These are phyloP conservation scores for Chloebia gouldiae DNA, from an alignment of 2,113 vertebrate species.

Conservation along the genomic window DNA sequence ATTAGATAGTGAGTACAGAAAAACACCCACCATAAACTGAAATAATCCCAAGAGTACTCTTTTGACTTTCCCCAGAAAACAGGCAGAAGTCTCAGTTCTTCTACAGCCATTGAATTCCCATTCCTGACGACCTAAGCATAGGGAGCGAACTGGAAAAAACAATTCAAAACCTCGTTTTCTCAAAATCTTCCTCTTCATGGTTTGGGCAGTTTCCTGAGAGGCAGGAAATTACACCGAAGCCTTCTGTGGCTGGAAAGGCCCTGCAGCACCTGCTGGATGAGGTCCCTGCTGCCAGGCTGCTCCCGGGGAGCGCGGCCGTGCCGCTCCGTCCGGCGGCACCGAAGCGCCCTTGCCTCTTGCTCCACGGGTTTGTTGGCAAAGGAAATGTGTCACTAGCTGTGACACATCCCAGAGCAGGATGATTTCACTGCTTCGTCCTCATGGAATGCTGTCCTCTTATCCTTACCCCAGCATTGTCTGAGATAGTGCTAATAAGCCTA, in stretches of 20 bases:
- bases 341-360: neutral
- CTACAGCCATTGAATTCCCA: neutral
- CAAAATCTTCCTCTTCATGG: neutral
- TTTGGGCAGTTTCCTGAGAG: neutral
- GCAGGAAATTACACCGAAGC: neutral
- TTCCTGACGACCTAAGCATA: neutral
- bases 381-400: neutral
- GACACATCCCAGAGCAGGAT: neutral
- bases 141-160: neutral
- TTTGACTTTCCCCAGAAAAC: neutral
- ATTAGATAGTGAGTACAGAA: neutral
- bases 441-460: neutral
- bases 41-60: neutral
- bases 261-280: neutral
- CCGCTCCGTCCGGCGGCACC: neutral
- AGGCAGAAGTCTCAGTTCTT: neutral
- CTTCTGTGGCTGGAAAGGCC: neutral
- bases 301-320: no score
- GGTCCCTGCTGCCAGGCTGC: neutral
- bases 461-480: neutral
- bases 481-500: neutral
- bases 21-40: accelerated
- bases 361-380: neutral
- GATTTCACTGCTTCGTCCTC: neutral
- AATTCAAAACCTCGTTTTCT: neutral